These are phyloP conservation scores for Aculops lycopersici DNA, from an alignment of 1,140 invertebrate genomes.

Conservation along the genomic window DNA sequence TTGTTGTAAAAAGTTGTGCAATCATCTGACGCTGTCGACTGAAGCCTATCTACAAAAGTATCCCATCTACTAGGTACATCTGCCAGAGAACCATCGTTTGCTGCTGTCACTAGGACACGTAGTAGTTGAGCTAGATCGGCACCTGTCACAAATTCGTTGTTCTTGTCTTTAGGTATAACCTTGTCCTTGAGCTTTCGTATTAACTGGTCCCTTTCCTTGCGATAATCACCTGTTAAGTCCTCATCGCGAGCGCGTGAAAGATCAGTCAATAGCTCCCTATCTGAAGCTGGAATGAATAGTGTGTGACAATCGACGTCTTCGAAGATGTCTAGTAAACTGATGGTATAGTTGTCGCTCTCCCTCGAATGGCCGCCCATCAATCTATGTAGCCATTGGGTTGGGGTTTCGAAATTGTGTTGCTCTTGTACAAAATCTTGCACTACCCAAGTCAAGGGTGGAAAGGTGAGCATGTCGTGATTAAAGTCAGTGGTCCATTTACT, in stretches of 20 bases:
- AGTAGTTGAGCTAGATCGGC: constrained; percentile 8
- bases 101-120: constrained; percentile 10
- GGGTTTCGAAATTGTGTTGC: constrained; percentile 3
- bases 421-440: constrained; percentile 12
- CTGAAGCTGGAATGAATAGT: constrained; percentile 9
- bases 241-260: constrained; percentile 9
- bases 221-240: constrained; percentile 10
- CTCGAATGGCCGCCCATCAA: constrained; percentile 9
- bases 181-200: constrained; percentile 7
- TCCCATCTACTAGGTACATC: constrained; percentile 11
- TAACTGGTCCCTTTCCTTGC: constrained; percentile 8
- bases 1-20: constrained; percentile 9
- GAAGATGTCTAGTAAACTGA: constrained; percentile 11
- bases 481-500: constrained; percentile 10
- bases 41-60: constrained; percentile 9
- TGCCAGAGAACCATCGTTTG: constrained; percentile 11
- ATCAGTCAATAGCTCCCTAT: constrained; percentile 8
- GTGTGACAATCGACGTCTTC: constrained; percentile 11
- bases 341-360: constrained; percentile 10
- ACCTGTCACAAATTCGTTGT: constrained; percentile 8
- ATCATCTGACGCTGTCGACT: constrained; percentile 10
- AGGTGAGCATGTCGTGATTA: constrained; percentile 9
- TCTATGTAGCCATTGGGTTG: constrained; percentile 9
- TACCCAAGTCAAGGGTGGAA: constrained; percentile 11
- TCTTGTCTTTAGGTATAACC: constrained; percentile 10